phyloP scores from a whole-genome alignment of 2,888 invertebrate genomes.

The Phalera bucephala region DNA sequence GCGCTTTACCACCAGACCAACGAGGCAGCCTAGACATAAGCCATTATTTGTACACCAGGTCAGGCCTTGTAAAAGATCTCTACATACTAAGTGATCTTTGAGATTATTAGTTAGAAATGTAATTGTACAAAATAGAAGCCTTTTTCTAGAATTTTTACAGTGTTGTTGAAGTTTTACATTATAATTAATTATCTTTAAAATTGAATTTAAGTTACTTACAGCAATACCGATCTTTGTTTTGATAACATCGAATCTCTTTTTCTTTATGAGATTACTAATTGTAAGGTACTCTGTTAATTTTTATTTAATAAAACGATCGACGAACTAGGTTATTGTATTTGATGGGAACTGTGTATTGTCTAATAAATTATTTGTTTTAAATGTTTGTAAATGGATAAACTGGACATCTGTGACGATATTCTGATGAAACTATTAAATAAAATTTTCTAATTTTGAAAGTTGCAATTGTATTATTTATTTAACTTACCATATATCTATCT shows the following conservation, averaged over 20 bases:
- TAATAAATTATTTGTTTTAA: conserved; percentile 79
- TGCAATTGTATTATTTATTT: background rate
- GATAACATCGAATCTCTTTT: conserved; percentile 67
- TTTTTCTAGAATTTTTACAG: conserved; percentile 70
- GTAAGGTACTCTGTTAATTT: conserved; percentile 63
- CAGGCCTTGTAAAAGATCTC: conserved; percentile 21
- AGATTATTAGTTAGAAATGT: conserved; percentile 62
- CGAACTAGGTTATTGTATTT: conserved; percentile 67
- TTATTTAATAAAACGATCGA: conserved; percentile 58
- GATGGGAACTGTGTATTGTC: conserved; percentile 58
- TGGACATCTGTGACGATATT: conserved; percentile 67
- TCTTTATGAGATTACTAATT: conserved; percentile 76
- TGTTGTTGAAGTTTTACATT: conserved; percentile 57
- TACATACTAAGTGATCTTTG: conserved; percentile 48
- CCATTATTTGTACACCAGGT: conserved; percentile 10
- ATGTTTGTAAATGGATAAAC: conserved; percentile 52
- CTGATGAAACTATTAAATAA: conserved; percentile 72
- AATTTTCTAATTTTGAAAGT: conserved; percentile 56
- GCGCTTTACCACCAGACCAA: too few relatives aligned
- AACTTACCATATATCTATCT: too few relatives aligned
- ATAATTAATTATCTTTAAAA: conserved; percentile 27
- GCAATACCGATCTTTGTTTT: conserved; percentile 45
- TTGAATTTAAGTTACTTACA: conserved; percentile 37
- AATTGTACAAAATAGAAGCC: conserved; percentile 62
- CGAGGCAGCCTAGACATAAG: too few relatives aligned